Evolutionary conservation across 2,888 invertebrate species (phyloP).

Genomic region (Mythimna lalbum): DNA sequence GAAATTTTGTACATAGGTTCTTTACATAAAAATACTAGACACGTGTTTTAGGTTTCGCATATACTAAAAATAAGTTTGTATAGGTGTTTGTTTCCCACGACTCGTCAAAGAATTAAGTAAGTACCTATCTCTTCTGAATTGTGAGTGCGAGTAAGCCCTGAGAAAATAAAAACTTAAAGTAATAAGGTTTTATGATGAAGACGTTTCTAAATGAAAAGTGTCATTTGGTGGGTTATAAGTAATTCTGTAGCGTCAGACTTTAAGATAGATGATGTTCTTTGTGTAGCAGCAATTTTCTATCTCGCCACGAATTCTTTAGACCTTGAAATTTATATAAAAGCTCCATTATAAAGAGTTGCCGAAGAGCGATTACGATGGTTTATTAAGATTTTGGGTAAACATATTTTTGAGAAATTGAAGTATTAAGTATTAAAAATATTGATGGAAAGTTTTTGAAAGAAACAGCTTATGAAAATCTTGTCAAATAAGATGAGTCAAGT

Average conservation of each 20-base stretch:
- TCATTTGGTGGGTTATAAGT: conserved; percentile 45
- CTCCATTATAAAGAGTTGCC: conserved; percentile 39
- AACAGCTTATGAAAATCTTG: not conserved
- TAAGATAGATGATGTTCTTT: conserved; percentile 63
- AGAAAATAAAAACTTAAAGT: conserved; percentile 35
- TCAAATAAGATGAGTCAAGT: not conserved
- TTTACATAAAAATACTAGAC: too few species aligned
- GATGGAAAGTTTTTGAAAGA: not conserved
- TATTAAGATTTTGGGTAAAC: conserved; percentile 44
- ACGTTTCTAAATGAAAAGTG: conserved; percentile 55
- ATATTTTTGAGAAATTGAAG: conserved; percentile 27
- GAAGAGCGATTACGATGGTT: conserved; percentile 54
- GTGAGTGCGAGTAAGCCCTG: not conserved
- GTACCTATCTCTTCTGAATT: conserved; percentile 26
- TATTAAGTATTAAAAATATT: conserved; percentile 7
- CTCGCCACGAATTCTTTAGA: conserved; percentile 35
- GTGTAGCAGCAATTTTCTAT: conserved; percentile 48
- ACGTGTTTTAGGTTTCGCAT: too few species aligned
- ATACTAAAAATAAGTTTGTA: too few species aligned
- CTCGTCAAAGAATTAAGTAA: conserved; percentile 40
- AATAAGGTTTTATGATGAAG: conserved; percentile 18
- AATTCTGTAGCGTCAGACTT: conserved; percentile 58
- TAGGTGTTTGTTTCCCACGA: conserved; percentile 71
- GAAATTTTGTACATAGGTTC: too few species aligned
- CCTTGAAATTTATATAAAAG: conserved; percentile 61